Conservation (phyloP, 2,888 invertebrate species). For the Cryptus viduatorius region DNA sequence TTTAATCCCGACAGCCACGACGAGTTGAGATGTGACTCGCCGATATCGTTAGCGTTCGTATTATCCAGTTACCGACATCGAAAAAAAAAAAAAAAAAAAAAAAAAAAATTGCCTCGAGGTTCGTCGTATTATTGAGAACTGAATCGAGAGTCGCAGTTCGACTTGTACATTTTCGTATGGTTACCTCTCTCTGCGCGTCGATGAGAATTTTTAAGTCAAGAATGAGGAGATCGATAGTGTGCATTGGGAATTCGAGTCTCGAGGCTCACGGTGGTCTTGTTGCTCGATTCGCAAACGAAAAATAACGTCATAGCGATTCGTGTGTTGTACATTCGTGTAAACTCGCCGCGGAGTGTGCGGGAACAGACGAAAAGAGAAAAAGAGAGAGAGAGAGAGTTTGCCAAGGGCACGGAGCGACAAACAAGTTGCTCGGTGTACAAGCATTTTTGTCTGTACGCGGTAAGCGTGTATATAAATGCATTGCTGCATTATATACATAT, state of each 20-base stretch:
- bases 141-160: conserved; percentile 13
- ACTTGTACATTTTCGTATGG: conserved; percentile 4
- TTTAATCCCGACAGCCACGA: neutral
- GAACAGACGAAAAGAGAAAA: conserved; percentile 43
- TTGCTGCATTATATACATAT: conserved; percentile 14
- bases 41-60: conserved; percentile 33
- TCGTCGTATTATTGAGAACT: neutral
- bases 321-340: conserved; percentile 37
- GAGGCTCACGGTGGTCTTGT: conserved; percentile 57
- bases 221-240: conserved; percentile 43
- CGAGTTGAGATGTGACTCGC: conserved; percentile 26
- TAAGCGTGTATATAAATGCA: conserved; percentile 37
- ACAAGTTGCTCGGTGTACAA: conserved; percentile 49
- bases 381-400: conserved; percentile 40
- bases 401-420: conserved; percentile 60
- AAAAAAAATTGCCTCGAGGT: conserved; percentile 21
- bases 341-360: conserved; percentile 25
- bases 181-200: conserved; percentile 12
- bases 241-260: conserved; percentile 43
- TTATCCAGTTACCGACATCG: conserved; percentile 27
- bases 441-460: conserved; percentile 46
- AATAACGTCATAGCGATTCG: conserved; percentile 49
- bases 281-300: conserved; percentile 52
- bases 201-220: conserved; percentile 21
- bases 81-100: conserved; percentile 10